Base-by-base conservation (phyloP, 2,797 vertebrate genomes). In the Mus spretus region DNA sequence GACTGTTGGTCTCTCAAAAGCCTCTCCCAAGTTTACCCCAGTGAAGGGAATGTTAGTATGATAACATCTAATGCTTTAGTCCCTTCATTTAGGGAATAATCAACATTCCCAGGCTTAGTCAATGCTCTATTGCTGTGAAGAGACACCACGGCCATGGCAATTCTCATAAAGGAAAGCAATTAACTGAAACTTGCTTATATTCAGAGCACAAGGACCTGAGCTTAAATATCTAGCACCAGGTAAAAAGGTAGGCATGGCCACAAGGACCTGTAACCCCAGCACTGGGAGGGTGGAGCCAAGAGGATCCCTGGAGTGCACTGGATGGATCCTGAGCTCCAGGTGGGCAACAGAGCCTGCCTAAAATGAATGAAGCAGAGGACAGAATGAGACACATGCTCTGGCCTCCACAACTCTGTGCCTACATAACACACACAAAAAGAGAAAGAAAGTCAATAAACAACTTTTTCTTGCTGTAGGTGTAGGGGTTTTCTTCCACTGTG, bases 401-500 rank as follows among this genome's bases (percentile, higher is more conserved):
- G 22, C 47, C 13, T 37, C 19, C 34, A 26, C 34, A 86, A 53
- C 20, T 37, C 7, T 55, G 61, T 70, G 63, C 34, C 34, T 50
- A 11, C 26, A 72, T 1, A 7, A 1, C 44, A 70, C 40, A 50
- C 44, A 67, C 83, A 50, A 2, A 53, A 53, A 37, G 20, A 47
- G 63, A 84, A 55, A 72, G 34, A 37, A 22, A 6, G 85, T 22
- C 57, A 67, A 13, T 34, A 37, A 72, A 19, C 1, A 3, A 44
- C 17, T 34, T 40, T 67, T 40, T 70, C 26, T 93, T 93, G 7
- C 34, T n/a, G 3, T 81, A 31, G 50, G 7, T 61, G 50, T 80
- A 55, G 19, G 55, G 53, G 22, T 92, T 67, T 89, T 80, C 70
- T 96, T 90, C 67, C 20, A 94, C 80, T 72, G 61, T 26, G 75